Evolutionary conservation across 2,797 vertebrate species (phyloP), one percentile per base, ranked within the genome.

Genomic region (Poecile montanus): DNA sequence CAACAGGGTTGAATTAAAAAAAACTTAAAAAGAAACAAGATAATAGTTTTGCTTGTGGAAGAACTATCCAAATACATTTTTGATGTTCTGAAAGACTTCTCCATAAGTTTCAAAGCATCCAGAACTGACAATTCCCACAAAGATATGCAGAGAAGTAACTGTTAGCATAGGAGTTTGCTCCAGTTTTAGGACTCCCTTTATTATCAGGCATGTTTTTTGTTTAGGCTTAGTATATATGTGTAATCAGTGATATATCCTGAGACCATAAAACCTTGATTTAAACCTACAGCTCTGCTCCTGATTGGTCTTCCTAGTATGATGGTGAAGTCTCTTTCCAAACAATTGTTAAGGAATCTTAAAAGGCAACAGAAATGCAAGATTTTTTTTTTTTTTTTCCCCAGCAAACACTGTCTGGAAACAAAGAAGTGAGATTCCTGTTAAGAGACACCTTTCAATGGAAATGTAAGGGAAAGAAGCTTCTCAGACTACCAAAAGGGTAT

Each of bases 201-300:
- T 50, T 60, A 66, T 38, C 19, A 21, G n/a, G 13, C 13, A 13
- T 5, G 12, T 8, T 32, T 62, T 79, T 67, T 34, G 6, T 47
- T 88, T 54, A 61, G 74, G 66, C 0, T 0, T 10, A 51, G 13
- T 11, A 13, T 10, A 22, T 7, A 42, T 0, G 8, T 23, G 19
- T 19, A 26, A 34, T 6, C 26, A 36, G 16, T 11, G 21, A 81
- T 11, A 50, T 4, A 13, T 8, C 3, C 27, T 30, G 1, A 82
- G 11, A 63, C 77, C 15, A 38, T 5, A 66, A 87, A 75, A 65
- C 10, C 9, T 54, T 81, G 6, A 8, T 89, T 66, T 38, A 57
- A 74, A 87, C 26, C 45, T 78, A 58, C 38, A 78, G n/a, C 20
- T 56, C 50, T 54, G n/a, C 15, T 68, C 66, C 53, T 34, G 16